phyloP scores from a whole-genome alignment of 2,113 vertebrate species.

The Perccottus glenii region DNA sequence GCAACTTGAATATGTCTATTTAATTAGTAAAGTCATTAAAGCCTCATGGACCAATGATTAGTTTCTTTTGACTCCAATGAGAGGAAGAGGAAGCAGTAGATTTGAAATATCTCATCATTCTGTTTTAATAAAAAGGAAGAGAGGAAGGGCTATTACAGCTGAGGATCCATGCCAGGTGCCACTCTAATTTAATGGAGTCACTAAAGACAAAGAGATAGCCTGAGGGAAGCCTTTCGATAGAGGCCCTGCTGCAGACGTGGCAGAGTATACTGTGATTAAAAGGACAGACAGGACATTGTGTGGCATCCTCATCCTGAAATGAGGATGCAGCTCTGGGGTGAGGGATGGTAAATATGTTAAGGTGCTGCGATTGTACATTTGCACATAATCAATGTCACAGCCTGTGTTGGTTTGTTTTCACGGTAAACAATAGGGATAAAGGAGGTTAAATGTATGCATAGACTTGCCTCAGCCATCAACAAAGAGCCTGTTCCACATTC shows the following conservation, averaged over 20 bases:
- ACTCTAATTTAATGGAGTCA: constrained; percentile 62
- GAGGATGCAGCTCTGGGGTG: constrained; percentile 8
- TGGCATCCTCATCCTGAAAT: constrained; percentile 7
- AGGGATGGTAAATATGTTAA: neutral
- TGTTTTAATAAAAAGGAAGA: constrained; percentile 55
- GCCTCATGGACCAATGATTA: constrained; percentile 33
- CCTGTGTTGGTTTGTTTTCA: constrained; percentile 17
- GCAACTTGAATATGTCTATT: constrained; percentile 46
- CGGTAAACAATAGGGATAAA: constrained; percentile 23
- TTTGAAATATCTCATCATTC: constrained; percentile 62
- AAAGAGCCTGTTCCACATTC: constrained; percentile 27
- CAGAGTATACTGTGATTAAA: constrained; percentile 45
- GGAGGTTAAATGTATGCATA: constrained; percentile 30
- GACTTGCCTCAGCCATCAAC: constrained; percentile 20
- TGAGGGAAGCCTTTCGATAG: constrained; percentile 56
- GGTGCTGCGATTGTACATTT: no score
- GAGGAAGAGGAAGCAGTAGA: constrained; percentile 21
- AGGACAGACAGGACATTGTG: constrained; percentile 32
- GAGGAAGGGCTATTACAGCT: constrained; percentile 51
- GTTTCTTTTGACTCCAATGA: constrained; percentile 34
- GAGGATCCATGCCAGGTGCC: constrained; percentile 65
- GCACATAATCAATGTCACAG: no score
- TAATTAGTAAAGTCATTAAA: constrained; percentile 47
- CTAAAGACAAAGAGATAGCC: constrained; percentile 66
- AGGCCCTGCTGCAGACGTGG: constrained; percentile 51